phyloP scores from a whole-genome alignment of 2,888 invertebrate genomes.

The Gerris lacustris region DNA sequence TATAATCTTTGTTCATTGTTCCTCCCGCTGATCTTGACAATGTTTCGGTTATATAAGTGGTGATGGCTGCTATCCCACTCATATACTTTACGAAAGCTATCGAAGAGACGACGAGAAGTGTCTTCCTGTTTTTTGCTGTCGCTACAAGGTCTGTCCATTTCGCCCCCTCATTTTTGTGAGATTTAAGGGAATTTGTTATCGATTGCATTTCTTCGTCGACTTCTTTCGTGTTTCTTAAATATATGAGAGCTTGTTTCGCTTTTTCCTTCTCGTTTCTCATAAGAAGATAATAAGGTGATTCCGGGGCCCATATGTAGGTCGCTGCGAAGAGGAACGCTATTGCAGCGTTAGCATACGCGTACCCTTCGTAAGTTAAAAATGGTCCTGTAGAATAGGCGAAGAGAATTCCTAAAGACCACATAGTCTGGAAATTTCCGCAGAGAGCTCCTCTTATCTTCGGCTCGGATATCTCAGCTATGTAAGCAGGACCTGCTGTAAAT shows the following conservation, averaged over 20 bases:
- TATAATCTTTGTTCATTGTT: conserved; percentile 12
- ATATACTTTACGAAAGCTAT: conserved; percentile 26
- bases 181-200: conserved; percentile 21
- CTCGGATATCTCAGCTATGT: conserved; percentile 31
- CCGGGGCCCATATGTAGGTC: conserved; percentile 47
- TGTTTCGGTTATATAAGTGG: conserved; percentile 24
- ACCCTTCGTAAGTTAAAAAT: conserved; percentile 35
- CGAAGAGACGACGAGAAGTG: conserved; percentile 24
- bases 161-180: not conserved
- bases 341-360: conserved; percentile 38
- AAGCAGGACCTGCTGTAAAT: conserved; percentile 29
- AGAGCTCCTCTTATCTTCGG: conserved; percentile 29
- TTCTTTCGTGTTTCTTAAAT: conserved; percentile 21
- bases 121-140: conserved; percentile 23
- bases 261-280: conserved; percentile 41
- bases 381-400: conserved; percentile 28
- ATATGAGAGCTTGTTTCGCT: conserved; percentile 35
- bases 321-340: conserved; percentile 42
- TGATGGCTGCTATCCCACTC: conserved; percentile 23
- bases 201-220: conserved; percentile 22
- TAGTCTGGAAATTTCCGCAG: conserved; percentile 29
- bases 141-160: conserved; percentile 19
- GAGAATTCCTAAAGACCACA: conserved; percentile 29
- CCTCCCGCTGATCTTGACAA: conserved; percentile 20
- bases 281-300: conserved; percentile 49